phyloP scores from a whole-genome alignment of 2,113 vertebrate species.

The Melanerpes formicivorus region DNA sequence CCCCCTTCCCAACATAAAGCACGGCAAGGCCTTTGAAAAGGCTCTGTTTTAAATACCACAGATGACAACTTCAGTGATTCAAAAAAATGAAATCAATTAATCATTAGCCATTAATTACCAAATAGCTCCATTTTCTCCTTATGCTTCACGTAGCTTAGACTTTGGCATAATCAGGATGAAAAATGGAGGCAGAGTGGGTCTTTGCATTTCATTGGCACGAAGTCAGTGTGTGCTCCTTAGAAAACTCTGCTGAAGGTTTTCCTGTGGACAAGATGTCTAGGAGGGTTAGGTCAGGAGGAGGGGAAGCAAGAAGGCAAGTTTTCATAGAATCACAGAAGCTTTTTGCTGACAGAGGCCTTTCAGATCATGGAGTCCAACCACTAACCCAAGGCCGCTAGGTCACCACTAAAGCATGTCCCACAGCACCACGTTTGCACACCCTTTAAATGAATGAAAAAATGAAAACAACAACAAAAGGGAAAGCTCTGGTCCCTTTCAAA shows the following conservation, averaged over 20 bases:
- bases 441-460: no score
- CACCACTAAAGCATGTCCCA: no score
- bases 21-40: neutral
- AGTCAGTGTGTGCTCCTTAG: neutral
- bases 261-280: neutral
- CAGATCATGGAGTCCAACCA: no score
- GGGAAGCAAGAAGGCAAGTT: neutral
- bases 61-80: constrained; percentile 47
- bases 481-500: neutral
- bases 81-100: constrained; percentile 52
- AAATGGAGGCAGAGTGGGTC: constrained; percentile 30
- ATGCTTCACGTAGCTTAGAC: constrained; percentile 53
- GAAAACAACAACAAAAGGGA: no score
- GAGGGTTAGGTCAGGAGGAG: neutral
- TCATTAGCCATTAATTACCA: constrained; percentile 63
- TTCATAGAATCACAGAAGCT: neutral
- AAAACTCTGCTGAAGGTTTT: neutral
- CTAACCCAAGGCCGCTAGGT: no score
- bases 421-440: no score
- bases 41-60: neutral
- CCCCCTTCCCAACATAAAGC: neutral
- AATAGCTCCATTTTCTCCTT: constrained; percentile 60
- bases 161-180: constrained; percentile 48
- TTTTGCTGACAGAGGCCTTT: no score
- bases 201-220: constrained; percentile 37